Evolutionary conservation across 2,888 invertebrate genomes (phyloP).

Genomic region (Bellardia bayeri): DNA sequence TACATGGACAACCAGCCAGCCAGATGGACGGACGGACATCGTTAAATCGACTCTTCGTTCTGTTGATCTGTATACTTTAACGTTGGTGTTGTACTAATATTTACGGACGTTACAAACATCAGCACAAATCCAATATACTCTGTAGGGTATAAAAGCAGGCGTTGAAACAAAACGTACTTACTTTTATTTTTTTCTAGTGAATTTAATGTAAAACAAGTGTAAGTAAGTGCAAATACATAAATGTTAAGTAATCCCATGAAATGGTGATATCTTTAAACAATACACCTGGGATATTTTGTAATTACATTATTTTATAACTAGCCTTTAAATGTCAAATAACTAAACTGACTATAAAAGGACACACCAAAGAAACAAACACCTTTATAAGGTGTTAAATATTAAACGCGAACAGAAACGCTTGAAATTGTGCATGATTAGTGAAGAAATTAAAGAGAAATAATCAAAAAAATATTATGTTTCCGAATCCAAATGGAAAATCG

Average conservation of each 20-base stretch:
- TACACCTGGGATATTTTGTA: constrained; percentile 39
- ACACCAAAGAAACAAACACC: background rate
- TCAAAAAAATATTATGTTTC: constrained; percentile 44
- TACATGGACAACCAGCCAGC: no score
- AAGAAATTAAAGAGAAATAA: constrained; percentile 7
- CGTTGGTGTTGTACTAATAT: no score
- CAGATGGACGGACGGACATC: no score
- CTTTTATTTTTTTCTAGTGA: background rate
- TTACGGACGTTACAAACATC: no score
- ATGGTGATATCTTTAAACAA: background rate
- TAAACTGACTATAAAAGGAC: constrained; percentile 59
- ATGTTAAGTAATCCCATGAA: constrained; percentile 40
- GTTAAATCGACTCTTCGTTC: no score
- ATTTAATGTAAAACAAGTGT: background rate
- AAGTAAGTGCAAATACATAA: background rate
- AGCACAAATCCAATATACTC: no score
- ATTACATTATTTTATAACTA: constrained; percentile 42
- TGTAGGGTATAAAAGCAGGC: no score
- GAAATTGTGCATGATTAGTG: background rate
- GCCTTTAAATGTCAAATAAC: constrained; percentile 18
- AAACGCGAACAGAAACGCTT: background rate
- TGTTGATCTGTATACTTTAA: no score
- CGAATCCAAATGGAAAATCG: constrained; percentile 53
- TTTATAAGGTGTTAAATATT: constrained; percentile 34
- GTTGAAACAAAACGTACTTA: no score